phyloP scores from a whole-genome alignment of 2,113 vertebrate species.

The Daubentonia madagascariensis region DNA sequence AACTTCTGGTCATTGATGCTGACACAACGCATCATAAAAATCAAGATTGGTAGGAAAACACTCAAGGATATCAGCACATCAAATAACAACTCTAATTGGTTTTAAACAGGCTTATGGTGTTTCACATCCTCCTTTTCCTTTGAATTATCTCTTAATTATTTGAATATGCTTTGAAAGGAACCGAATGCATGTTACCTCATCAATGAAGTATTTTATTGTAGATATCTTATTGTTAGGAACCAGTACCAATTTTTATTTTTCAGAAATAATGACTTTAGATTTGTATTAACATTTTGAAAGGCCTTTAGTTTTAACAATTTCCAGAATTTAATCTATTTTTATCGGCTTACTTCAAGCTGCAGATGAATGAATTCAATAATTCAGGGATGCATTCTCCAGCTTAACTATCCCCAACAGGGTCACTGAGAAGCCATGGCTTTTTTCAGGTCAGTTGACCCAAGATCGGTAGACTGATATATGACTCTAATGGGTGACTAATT shows the following conservation, averaged over 20 bases:
- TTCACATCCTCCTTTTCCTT: neutral
- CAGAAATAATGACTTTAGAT: constrained; percentile 6
- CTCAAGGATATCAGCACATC: neutral
- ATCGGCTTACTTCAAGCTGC: neutral
- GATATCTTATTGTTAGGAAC: neutral
- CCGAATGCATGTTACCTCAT: neutral
- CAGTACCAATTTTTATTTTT: neutral
- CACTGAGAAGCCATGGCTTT: neutral
- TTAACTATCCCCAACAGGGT: neutral
- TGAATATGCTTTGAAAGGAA: neutral
- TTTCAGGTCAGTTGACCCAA: neutral
- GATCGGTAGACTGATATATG: neutral
- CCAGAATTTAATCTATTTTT: neutral
- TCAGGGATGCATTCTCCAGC: neutral
- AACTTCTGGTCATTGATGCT: neutral
- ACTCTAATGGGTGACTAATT: neutral
- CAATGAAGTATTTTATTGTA: too few relatives aligned
- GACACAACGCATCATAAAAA: neutral
- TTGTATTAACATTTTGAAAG: neutral
- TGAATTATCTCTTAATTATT: neutral
- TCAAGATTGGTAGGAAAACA: neutral
- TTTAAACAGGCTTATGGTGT: neutral
- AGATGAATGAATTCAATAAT: neutral
- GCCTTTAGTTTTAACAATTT: neutral
- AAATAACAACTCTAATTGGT: neutral